Percentiles rank a stretch among this genome's conserved stretches.
Evolutionary conservation across 2,113 vertebrate species (phyloP).

Genomic region (Cyanistes caeruleus): DNA sequence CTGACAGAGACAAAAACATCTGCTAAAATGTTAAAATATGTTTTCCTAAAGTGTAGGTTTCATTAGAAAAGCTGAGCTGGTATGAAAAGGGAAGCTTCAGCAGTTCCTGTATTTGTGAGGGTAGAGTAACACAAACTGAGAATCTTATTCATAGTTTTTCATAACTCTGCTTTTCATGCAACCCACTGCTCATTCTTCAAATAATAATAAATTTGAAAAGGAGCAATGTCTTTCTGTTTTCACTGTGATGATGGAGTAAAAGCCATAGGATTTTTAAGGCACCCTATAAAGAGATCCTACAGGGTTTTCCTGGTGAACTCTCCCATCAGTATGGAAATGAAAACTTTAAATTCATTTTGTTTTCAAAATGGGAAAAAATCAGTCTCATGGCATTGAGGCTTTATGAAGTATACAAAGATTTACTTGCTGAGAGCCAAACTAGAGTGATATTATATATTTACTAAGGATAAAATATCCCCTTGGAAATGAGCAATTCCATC

Average conservation of each 20-base stretch:
- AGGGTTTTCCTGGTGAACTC: not conserved
- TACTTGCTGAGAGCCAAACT: slow-evolving; percentile 14
- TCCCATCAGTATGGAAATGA: slow-evolving; percentile 49
- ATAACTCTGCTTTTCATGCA: not conserved
- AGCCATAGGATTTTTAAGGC: not conserved
- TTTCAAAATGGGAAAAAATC: not conserved
- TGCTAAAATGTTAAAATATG: not conserved
- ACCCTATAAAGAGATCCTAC: not conserved
- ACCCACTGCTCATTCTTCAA: not conserved
- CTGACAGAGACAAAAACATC: not conserved
- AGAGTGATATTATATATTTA: not conserved
- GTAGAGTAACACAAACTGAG: not conserved
- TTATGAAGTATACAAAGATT: slow-evolving; percentile 34
- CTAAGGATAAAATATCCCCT: slow-evolving; percentile 20
- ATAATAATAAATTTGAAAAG: not conserved
- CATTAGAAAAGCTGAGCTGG: not conserved
- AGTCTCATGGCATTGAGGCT: not conserved
- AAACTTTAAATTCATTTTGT: slow-evolving; percentile 48
- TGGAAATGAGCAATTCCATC: not conserved
- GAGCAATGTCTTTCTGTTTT: not conserved
- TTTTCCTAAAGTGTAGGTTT: not conserved
- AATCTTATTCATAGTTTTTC: not conserved
- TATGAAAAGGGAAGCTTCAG: not conserved
- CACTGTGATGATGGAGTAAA: not conserved
- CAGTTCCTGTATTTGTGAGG: not conserved